Percentiles rank a stretch among this genome's conserved stretches.
phyloP scores from a whole-genome alignment of 2,888 invertebrate species.

The Hydriomena furcata region DNA sequence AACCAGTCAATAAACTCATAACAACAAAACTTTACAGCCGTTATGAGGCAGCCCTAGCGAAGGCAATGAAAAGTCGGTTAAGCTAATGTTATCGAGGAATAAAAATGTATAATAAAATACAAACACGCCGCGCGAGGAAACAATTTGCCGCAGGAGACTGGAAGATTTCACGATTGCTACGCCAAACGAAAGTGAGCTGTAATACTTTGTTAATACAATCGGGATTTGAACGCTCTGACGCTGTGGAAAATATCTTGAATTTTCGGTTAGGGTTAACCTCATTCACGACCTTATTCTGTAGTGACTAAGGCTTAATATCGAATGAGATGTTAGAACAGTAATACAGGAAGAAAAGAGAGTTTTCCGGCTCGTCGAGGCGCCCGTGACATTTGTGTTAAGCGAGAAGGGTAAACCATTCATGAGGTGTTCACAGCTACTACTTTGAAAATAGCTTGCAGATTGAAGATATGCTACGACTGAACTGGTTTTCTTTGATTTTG shows the following conservation, averaged over 20 bases:
- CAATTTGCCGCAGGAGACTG: conserved; percentile 82
- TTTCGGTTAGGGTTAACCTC: conserved; percentile 43
- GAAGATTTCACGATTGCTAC: conserved; percentile 73
- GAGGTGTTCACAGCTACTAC: conserved; percentile 62
- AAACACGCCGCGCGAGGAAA: conserved; percentile 82
- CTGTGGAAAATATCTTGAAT: conserved; percentile 78
- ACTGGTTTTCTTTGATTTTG: conserved; percentile 20
- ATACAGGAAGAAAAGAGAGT: conserved; percentile 83
- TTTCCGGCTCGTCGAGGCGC: conserved; percentile 78
- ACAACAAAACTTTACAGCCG: conserved; percentile 43
- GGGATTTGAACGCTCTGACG: conserved; percentile 47
- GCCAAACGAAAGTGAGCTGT: conserved; percentile 48
- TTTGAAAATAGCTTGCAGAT: conserved; percentile 65
- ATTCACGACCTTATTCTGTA: conserved; percentile 46
- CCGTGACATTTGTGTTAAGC: conserved; percentile 83
- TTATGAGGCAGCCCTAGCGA: conserved; percentile 69
- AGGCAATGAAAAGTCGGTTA: conserved; percentile 84
- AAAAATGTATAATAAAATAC: conserved; percentile 84
- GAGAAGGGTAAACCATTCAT: conserved; percentile 74
- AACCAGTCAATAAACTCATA: conserved; percentile 46
- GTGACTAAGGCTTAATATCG: conserved; percentile 49
- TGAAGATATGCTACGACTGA: conserved; percentile 25
- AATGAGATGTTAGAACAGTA: conserved; percentile 50
- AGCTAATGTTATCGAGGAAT: conserved; percentile 84
- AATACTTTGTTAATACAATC: conserved; percentile 45